Percentiles rank a stretch among this genome's conserved stretches.
phyloP scores from a whole-genome alignment of 1,140 invertebrate species.

The Lepidurus packardi region DNA sequence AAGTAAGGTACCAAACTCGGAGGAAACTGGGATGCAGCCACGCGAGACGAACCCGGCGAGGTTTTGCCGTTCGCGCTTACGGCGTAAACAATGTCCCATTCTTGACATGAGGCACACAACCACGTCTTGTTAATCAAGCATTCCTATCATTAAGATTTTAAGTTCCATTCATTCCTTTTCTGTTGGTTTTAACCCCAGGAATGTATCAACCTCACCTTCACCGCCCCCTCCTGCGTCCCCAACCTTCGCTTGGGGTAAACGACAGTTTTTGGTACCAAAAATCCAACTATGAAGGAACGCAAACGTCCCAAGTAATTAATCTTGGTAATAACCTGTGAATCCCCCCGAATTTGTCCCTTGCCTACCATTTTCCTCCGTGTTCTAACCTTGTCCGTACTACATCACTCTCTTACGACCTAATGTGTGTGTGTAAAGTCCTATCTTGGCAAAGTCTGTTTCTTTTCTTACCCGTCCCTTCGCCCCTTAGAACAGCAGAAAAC shows the following conservation, averaged over 20 bases:
- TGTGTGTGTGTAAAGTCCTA: not conserved
- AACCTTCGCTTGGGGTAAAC: too few relatives aligned
- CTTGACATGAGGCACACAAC: not conserved
- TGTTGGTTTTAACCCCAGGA: too few relatives aligned
- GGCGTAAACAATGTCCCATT: not conserved
- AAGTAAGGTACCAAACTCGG: not conserved
- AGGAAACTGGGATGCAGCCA: not conserved
- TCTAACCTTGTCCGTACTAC: not conserved
- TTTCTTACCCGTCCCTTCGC: not conserved
- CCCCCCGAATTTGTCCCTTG: not conserved
- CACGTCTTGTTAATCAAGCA: slow-evolving; percentile 19
- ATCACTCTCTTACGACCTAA: not conserved
- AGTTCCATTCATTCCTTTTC: not conserved
- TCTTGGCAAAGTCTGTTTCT: not conserved
- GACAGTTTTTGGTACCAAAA: too few relatives aligned
- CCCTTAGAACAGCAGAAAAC: too few relatives aligned
- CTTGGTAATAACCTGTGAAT: not conserved
- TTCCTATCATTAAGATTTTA: slow-evolving; percentile 1
- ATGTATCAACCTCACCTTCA: too few relatives aligned
- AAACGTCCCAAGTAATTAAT: too few relatives aligned
- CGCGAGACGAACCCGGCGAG: not conserved
- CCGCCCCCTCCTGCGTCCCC: not conserved
- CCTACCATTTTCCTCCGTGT: not conserved
- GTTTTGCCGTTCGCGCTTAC: not conserved
- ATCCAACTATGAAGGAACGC: too few relatives aligned